Base-by-base conservation (phyloP, 1,140 invertebrate species). In the Drosophila funebris region DNA sequence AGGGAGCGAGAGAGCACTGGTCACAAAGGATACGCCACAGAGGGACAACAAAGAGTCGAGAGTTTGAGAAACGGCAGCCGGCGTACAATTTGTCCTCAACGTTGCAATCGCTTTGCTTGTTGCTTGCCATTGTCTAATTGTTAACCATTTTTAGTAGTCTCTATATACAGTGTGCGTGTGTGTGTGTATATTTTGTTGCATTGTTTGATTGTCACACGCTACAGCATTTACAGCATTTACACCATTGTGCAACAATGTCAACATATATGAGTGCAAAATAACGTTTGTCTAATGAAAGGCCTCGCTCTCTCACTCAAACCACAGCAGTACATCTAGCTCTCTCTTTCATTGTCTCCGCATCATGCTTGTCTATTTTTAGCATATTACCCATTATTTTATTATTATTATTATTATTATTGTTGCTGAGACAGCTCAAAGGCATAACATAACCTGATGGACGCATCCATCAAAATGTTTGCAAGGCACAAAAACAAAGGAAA, bases 91-190 rank as follows among this genome's bases (percentile, higher is more conserved):
- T 87, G 82, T 87, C 82, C 78, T 70, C 68, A 60, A 80, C 73
- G 60, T 63, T 73, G 66, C 71, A 63, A 60, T 62, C 69, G 61
- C 66, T 78, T 81, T 74, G 70, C 74, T 85, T 82, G 73, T 84
- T 84, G 80, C 77, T 84, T 39, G 24, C 73, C 78, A 69, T 87
- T 87, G 82, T 88, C 69, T 87, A 88, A 87, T 87, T 87, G 82
- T 87, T 82, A 82, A 87, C 50, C 66, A 85, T 87, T 74, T 87
- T 76, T 68, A 70, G 53, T 78, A 22, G 48, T 56, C 22, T 31
- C 37, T 54, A 63, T 18, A 41, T 37, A 24, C n/a, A 11, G 43
- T 33, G 24, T 24, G 39, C 54, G 54, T 62, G 62, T 31, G 33
- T 58, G 54, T 62, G 57, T 9, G 39, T 58, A 22, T 48, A 44